A percentile compares a stretch with the other conserved stretches of the same genome.
Evolutionary conservation across 2,888 invertebrate species (phyloP).

Genomic region (Drosophila silvestris): DNA sequence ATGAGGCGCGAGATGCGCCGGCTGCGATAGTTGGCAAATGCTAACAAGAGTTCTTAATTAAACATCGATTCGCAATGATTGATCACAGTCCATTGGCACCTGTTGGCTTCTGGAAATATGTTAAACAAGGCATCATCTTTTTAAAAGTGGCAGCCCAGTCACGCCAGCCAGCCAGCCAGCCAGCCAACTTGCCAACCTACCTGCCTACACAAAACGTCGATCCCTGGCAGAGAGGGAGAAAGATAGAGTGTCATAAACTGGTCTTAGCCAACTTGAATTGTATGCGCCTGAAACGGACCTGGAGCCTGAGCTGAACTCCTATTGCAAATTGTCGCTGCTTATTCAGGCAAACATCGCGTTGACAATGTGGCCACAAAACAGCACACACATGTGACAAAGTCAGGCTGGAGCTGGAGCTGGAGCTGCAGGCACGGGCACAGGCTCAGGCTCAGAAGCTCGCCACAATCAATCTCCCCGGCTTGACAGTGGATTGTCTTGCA

Average conservation of each 20-base stretch:
- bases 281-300: conserved; percentile 60
- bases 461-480: conserved; percentile 83
- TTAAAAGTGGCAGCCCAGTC: conserved; percentile 52
- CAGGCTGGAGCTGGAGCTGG: conserved; percentile 16
- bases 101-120: conserved; percentile 85
- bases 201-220: conserved; percentile 6
- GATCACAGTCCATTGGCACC: conserved; percentile 85
- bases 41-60: conserved; percentile 86
- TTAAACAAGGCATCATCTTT: conserved; percentile 82
- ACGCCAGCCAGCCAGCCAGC: conserved; percentile 49
- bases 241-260: conserved; percentile 67
- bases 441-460: conserved; percentile 37
- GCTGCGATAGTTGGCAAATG: conserved; percentile 75
- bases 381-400: conserved; percentile 50
- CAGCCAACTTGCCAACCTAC: conserved; percentile 54
- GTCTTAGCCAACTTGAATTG: conserved; percentile 55
- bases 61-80: conserved; percentile 85
- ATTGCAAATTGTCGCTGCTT: conserved; percentile 70
- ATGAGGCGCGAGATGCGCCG: conserved; percentile 61
- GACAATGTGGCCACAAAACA: conserved; percentile 71
- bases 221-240: conserved; percentile 4
- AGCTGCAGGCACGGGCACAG: conserved; percentile 6
- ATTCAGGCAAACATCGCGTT: conserved; percentile 68
- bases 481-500: conserved; percentile 84
- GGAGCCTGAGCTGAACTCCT: conserved; percentile 33